phyloP scores from a whole-genome alignment of 1,140 invertebrate genomes.

The Pogonomyrmex californicus region DNA sequence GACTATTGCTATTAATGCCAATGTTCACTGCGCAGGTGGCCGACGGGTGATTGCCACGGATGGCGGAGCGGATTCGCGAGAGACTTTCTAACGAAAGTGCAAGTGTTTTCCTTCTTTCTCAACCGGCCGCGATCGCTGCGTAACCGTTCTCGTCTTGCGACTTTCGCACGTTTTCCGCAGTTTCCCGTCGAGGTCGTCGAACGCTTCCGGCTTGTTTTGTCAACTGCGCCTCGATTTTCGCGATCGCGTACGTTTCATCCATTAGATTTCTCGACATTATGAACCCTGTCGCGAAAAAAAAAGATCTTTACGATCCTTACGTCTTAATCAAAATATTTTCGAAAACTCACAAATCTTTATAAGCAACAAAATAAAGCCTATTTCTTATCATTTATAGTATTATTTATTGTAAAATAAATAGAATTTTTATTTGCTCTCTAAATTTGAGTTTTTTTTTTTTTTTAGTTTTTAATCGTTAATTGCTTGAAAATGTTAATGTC shows the following conservation, averaged over 20 bases:
- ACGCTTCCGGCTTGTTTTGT: conserved; percentile 63
- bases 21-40: conserved; percentile 60
- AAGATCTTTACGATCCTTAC: neutral
- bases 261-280: neutral
- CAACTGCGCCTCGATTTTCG: conserved; percentile 36
- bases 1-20: conserved; percentile 49
- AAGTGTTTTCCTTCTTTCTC: conserved; percentile 84
- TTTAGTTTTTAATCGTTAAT: neutral
- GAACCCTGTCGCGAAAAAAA: neutral
- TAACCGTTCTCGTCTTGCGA: conserved; percentile 79
- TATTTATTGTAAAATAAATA: neutral
- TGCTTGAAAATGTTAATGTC: neutral
- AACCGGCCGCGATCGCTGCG: conserved; percentile 74
- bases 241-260: neutral
- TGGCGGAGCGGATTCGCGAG: conserved; percentile 82
- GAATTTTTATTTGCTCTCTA: neutral
- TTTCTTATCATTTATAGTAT: neutral
- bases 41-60: conserved; percentile 78
- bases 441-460: neutral
- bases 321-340: neutral
- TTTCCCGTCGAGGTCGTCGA: conserved; percentile 78
- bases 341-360: neutral
- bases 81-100: conserved; percentile 87
- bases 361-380: neutral
- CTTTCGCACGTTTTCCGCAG: conserved; percentile 82